Conservation (phyloP, 2,888 invertebrate species). For the Drosophila anomalata region DNA sequence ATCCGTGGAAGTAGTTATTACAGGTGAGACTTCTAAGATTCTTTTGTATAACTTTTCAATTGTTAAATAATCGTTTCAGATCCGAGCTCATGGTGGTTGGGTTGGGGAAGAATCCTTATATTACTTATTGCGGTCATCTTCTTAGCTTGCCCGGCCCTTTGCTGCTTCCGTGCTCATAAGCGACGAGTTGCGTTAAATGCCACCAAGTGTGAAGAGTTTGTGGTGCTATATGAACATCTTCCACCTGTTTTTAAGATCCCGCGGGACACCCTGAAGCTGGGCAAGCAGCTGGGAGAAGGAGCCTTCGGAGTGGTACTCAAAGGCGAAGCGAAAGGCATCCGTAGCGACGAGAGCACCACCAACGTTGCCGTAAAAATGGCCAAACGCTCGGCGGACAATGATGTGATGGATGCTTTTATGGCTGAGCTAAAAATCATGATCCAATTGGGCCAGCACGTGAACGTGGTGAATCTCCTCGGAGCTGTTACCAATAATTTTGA, state of each 20-base stretch:
- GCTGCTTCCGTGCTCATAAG: slow-evolving; percentile 78
- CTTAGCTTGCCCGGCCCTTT: slow-evolving; percentile 77
- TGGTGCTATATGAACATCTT: no score
- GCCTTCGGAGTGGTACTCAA: slow-evolving; percentile 98
- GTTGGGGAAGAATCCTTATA: slow-evolving; percentile 72
- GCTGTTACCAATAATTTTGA: slow-evolving; percentile 96
- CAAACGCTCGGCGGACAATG: slow-evolving; percentile 91
- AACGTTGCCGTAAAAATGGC: slow-evolving; percentile 98
- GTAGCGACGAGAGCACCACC: slow-evolving; percentile 89
- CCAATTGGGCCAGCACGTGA: slow-evolving; percentile 96
- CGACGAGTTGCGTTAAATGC: slow-evolving; percentile 87
- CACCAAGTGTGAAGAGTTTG: slow-evolving; percentile 80
- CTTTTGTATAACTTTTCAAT: no score
- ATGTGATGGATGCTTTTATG: slow-evolving; percentile 92
- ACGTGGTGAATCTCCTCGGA: slow-evolving; percentile 97
- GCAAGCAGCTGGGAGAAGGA: slow-evolving; percentile 95
- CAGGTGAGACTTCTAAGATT: slow-evolving; percentile 74
- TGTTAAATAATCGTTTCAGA: no score
- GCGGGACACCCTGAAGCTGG: slow-evolving; percentile 89
- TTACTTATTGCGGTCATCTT: slow-evolving; percentile 72
- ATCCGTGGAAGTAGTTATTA: slow-evolving; percentile 84
- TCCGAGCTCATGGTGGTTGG: slow-evolving; percentile 70
- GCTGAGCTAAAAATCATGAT: slow-evolving; percentile 98
- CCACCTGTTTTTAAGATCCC: slow-evolving; percentile 91
- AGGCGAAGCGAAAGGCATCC: slow-evolving; percentile 92